Percentiles rank a stretch among this genome's conserved stretches.
phyloP scores from a whole-genome alignment of 2,113 vertebrate species.

The Orcinus orca region DNA sequence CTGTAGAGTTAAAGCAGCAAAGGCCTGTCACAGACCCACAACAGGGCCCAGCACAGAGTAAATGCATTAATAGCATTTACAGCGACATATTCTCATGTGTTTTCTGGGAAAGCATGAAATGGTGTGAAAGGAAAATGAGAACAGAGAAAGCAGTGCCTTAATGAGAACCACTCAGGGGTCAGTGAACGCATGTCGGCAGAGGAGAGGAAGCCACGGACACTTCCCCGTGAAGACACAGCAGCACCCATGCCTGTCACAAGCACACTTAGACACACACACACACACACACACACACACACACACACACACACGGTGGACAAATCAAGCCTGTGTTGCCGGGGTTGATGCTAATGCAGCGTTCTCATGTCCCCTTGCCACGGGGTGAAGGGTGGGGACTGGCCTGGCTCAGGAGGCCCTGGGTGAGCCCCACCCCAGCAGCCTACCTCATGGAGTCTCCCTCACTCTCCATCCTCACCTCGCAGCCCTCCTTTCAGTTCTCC shows the following conservation, averaged over 20 bases:
- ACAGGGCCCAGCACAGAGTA: neutral
- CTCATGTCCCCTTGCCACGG: accelerated
- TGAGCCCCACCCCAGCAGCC: neutral
- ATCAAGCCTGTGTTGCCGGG: neutral
- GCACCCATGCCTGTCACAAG: no score
- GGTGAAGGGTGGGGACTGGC: accelerated
- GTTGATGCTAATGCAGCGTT: accelerated
- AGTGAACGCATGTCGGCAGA: accelerated
- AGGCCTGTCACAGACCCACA: neutral
- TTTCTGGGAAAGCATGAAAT: neutral
- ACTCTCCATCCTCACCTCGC: neutral
- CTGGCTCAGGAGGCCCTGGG: neutral
- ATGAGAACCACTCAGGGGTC: accelerated
- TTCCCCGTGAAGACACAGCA: neutral
- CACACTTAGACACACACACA: accelerated
- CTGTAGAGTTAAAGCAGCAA: neutral
- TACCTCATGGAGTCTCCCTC: neutral
- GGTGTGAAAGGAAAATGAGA: neutral
- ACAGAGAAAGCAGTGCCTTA: neutral
- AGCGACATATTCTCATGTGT: neutral
- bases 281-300: neutral
- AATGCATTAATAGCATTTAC: accelerated
- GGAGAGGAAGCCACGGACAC: neutral
- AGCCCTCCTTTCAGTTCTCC: neutral
- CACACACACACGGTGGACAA: neutral